Conservation (phyloP, 2,113 vertebrate species). For the Embiotoca jacksoni region DNA sequence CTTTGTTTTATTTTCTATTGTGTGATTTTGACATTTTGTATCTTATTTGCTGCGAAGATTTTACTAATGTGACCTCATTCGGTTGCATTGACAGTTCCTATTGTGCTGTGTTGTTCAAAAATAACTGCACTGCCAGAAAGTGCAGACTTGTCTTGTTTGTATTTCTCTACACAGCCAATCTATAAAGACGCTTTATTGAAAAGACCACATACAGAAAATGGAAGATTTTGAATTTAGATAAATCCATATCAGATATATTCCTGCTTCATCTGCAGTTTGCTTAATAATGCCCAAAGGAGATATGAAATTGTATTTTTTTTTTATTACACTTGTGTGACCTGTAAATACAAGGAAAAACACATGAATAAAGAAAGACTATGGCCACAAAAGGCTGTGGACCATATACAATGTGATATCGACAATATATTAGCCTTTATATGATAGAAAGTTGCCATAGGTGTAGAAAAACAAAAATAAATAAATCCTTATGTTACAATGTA, state of each 20-base stretch:
- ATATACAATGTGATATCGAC: too few species aligned
- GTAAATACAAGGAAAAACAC: too few species aligned
- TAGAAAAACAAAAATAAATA: not conserved
- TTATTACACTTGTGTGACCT: too few species aligned
- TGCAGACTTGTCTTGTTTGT: not conserved
- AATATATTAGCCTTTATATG: too few species aligned
- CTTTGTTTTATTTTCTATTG: not conserved
- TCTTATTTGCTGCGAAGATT: not conserved
- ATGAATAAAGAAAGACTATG: too few species aligned
- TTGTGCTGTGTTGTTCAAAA: conserved; percentile 17
- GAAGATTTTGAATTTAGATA: conserved; percentile 5
- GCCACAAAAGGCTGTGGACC: too few species aligned
- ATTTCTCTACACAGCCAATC: not conserved
- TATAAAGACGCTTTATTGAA: conserved; percentile 7
- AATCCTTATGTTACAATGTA: not conserved
- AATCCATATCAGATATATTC: not conserved
- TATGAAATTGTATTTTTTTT: too few species aligned
- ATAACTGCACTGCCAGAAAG: not conserved
- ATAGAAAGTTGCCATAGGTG: too few species aligned
- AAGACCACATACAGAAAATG: conserved; percentile 12
- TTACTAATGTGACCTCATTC: not conserved
- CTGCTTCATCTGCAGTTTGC: too few species aligned
- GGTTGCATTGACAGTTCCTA: not conserved
- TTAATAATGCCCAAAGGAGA: too few species aligned
- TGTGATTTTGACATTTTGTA: not conserved